Percentiles rank a stretch among this genome's conserved stretches.
Conservation (phyloP, 2,888 invertebrate genomes). For the Oasisia sp. region DNA sequence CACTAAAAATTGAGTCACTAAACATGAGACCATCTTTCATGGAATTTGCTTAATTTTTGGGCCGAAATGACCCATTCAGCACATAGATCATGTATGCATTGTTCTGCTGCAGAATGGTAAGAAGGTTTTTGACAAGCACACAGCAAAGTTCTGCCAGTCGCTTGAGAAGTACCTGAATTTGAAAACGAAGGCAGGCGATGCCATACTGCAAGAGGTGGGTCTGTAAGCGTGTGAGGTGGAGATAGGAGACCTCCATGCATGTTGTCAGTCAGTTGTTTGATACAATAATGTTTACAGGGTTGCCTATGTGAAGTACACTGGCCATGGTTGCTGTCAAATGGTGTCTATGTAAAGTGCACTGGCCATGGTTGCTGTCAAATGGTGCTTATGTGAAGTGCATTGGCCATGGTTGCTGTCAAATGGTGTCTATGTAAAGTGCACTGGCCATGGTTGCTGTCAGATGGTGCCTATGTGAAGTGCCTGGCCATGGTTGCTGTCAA, state of each 20-base stretch:
- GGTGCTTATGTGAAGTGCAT: too few relatives aligned
- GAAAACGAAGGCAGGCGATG: slow-evolving; percentile 69
- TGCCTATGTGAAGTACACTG: background rate
- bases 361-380: too few relatives aligned
- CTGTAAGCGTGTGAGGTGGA: background rate
- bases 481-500: too few relatives aligned
- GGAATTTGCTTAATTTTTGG: background rate
- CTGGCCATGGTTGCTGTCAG: too few relatives aligned
- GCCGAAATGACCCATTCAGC: background rate
- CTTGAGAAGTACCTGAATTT: slow-evolving; percentile 88
- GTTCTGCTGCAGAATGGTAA: slow-evolving; percentile 79
- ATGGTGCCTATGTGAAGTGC: too few relatives aligned
- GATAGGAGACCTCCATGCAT: background rate
- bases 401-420: too few relatives aligned
- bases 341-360: too few relatives aligned
- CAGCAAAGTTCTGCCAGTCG: slow-evolving; percentile 95
- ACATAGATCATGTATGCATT: slow-evolving; percentile 20
- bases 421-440: too few relatives aligned
- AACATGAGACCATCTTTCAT: background rate
- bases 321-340: background rate
- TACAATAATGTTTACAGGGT: background rate
- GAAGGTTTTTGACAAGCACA: slow-evolving; percentile 98
- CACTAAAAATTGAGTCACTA: background rate
- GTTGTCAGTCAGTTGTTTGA: background rate
- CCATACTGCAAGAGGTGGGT: slow-evolving; percentile 35